Conservation (phyloP, 2,113 vertebrate genomes). For the Sylvilagus bachmani region DNA sequence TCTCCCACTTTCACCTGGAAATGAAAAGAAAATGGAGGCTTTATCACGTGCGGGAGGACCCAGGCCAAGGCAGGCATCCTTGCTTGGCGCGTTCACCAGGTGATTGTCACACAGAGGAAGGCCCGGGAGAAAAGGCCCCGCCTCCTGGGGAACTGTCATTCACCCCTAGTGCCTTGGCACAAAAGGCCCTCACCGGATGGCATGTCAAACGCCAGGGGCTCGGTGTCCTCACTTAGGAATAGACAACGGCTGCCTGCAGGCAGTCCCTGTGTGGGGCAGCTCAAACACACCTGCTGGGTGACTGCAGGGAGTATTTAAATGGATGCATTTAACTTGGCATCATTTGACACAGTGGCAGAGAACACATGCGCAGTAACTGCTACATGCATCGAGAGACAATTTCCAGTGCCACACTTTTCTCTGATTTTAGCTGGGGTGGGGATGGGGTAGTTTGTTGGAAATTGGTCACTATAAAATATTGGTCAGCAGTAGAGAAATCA, state of each 20-base stretch:
- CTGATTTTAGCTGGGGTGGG: neutral
- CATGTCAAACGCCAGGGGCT: neutral
- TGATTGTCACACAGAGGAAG: neutral
- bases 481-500: neutral
- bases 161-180: neutral
- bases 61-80: neutral
- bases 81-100: neutral
- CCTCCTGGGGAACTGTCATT: neutral
- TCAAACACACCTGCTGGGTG: neutral
- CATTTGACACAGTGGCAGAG: neutral
- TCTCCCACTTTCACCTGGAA: constrained; percentile 96
- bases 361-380: neutral
- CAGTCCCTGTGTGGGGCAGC: neutral
- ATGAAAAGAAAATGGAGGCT: constrained; percentile 9
- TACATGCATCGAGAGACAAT: neutral
- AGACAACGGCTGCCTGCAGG: neutral
- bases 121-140: neutral
- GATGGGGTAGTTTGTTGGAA: neutral
- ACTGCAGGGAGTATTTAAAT: neutral
- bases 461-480: neutral
- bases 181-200: neutral
- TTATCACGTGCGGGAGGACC: neutral
- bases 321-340: neutral
- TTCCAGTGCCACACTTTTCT: neutral
- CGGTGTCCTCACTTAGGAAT: neutral